Conservation (phyloP, 2,888 invertebrate genomes). For the Scaptodrosophila latifasciaeformis region DNA sequence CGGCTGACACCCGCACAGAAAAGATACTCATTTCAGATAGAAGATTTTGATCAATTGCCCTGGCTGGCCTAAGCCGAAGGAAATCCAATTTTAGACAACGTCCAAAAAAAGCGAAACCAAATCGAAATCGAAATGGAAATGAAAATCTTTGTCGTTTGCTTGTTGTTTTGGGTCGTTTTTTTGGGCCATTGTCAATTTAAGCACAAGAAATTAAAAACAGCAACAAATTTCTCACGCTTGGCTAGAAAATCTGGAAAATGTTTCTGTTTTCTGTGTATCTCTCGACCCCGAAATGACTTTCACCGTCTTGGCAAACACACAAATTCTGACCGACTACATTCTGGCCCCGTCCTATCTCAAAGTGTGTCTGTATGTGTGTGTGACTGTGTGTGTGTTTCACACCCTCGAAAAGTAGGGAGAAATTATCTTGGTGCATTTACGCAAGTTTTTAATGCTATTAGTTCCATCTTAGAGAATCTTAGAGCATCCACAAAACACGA, state of each 20-base stretch:
- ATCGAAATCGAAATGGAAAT: conserved; percentile 34
- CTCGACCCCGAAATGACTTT: conserved; percentile 64
- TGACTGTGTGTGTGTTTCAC: conserved; percentile 57
- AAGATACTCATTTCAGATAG: conserved; percentile 19
- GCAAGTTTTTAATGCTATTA: conserved; percentile 69
- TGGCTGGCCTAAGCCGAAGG: conserved; percentile 27
- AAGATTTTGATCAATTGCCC: conserved; percentile 59
- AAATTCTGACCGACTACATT: too few relatives aligned
- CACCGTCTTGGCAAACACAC: conserved; percentile 41
- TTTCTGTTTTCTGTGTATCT: conserved; percentile 33
- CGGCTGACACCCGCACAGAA: neutral
- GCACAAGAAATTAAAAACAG: conserved; percentile 61
- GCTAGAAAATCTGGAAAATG: conserved; percentile 11
- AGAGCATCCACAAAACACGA: conserved; percentile 24
- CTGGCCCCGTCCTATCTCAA: too few relatives aligned
- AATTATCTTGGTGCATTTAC: conserved; percentile 68
- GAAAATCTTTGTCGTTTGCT: too few relatives aligned
- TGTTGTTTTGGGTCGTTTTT: too few relatives aligned
- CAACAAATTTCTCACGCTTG: conserved; percentile 63
- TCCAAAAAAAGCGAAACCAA: conserved; percentile 35
- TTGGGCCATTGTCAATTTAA: conserved; percentile 20
- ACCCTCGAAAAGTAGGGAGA: conserved; percentile 70
- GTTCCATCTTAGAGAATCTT: conserved; percentile 69
- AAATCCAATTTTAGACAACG: conserved; percentile 45
- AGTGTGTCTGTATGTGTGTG: conserved; percentile 13